Conservation (phyloP, 2,888 invertebrate genomes). For the Pseudococcus jackbeardsleyi region DNA sequence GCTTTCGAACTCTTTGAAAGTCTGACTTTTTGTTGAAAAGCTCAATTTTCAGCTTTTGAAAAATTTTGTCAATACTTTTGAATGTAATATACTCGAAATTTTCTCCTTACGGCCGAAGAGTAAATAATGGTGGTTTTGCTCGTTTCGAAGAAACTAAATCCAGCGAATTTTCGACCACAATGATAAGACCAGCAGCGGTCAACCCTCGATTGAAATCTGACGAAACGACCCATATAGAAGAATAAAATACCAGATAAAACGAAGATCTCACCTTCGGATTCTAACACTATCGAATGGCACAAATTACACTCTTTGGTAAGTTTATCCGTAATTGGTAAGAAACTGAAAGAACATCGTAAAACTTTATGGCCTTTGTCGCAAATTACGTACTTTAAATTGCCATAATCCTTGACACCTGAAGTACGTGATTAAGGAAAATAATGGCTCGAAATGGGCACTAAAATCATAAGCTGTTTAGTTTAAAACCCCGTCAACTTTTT, state of each 20-base stretch:
- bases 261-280: conserved; percentile 25
- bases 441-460: neutral
- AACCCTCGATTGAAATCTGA: no score
- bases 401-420: conserved; percentile 42
- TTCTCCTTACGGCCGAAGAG: no score
- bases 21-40: no score
- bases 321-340: conserved; percentile 48
- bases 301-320: conserved; percentile 38
- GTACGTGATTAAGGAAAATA: neutral
- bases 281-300: conserved; percentile 41
- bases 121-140: no score
- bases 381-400: conserved; percentile 38
- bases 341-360: conserved; percentile 56
- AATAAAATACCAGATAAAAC: neutral
- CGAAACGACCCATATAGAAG: neutral
- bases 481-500: neutral
- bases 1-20: no score
- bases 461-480: neutral
- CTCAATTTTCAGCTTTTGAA: no score
- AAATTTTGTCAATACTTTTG: no score
- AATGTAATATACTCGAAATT: no score
- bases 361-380: conserved; percentile 60
- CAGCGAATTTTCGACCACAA: no score
- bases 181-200: no score
- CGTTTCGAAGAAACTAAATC: no score